Conservation (phyloP, 2,797 vertebrate species). For the Oreortyx pictus region DNA sequence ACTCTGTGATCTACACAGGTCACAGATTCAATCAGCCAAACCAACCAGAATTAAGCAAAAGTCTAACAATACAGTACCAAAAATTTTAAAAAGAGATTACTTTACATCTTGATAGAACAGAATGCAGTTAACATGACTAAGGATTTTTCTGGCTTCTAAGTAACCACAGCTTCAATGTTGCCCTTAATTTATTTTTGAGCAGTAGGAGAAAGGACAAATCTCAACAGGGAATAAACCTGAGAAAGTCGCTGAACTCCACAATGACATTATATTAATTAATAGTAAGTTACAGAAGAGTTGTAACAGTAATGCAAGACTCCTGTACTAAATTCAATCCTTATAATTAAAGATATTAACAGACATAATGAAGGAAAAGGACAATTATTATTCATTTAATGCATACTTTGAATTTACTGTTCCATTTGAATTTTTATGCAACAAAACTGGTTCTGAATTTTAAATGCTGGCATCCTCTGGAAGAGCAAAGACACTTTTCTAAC, state of each 20-base stretch:
- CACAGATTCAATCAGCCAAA: not conserved
- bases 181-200: not conserved
- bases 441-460: not conserved
- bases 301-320: not conserved
- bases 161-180: not conserved
- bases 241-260: not conserved
- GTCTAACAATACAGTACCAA: not conserved
- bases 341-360: not conserved
- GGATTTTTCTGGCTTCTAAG: not conserved
- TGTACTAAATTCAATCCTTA: not conserved
- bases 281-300: not conserved
- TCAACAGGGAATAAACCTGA: not conserved
- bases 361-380: not conserved
- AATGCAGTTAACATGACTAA: not conserved
- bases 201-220: not conserved
- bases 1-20: not conserved
- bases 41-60: not conserved
- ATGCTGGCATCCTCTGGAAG: not conserved
- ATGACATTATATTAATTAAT: not conserved
- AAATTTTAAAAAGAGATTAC: not conserved
- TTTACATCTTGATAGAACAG: not conserved
- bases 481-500: not conserved
- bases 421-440: slow-evolving; percentile 3
- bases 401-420: not conserved
- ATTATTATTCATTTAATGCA: not conserved